Base-by-base conservation (phyloP, 2,113 vertebrate species). In the Geococcyx californianus region DNA sequence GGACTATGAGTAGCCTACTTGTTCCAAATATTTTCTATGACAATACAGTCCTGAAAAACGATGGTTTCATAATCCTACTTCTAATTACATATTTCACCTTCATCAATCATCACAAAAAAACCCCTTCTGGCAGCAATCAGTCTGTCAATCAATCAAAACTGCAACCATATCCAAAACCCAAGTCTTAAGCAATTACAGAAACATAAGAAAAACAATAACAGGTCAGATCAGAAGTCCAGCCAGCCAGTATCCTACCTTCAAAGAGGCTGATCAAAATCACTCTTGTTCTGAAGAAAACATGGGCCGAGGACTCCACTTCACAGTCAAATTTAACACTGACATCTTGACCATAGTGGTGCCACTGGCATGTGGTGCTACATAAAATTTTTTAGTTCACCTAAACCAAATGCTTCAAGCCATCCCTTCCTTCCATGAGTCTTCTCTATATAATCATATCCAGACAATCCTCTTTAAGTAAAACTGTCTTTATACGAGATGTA, bases 71-170 rank as follows among this genome's bases (percentile, higher is more conserved):
- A 92, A 85, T 18, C 23, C 3, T 84, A 78, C 4, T 62, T 91
- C 68, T 89, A 96, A 89, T 88, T 84, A 33, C 34, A 83, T 15
- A 21, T 80, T 80, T 97, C 75, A 86, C 51, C 64, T 87, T 90
- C 40, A 70, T 54, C 73, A 59, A 63, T 38, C 36, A 87, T 24
- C 55, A 76, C 29, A 74, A 74, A 77, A 73, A 28, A 3, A n/a
- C 17, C 40, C 18, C 40, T 83, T 77, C 31, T 2, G 2, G 34
- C n/a, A 87, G 63, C 29, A 59, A 82, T 80, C 67, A n/a, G 29
- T 80, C 64, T 13, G 78, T 33, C 55, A 84, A 79, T 79, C 70
- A 83, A 77, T 59, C 54, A 85, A 81, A 94, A 77, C 52, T 40
- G 67, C 67, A 91, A 33, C n/a, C 15, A 10, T 36, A 84, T 33